Conservation (phyloP, 2,888 invertebrate species). For the Drosophila setosimentum region DNA sequence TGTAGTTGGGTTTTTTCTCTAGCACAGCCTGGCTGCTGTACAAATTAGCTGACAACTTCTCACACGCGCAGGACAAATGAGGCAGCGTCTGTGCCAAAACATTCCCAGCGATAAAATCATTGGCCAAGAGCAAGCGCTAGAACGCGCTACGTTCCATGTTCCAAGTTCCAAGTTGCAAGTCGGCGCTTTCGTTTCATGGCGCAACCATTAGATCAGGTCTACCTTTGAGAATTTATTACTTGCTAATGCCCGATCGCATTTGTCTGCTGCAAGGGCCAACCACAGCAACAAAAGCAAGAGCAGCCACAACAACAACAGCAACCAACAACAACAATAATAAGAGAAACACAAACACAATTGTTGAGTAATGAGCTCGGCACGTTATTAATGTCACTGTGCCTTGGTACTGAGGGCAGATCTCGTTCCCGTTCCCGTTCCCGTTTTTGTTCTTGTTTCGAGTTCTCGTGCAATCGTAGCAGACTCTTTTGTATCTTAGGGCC, state of each 20-base stretch:
- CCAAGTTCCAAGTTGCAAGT: conserved; percentile 8
- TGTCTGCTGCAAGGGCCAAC: conserved; percentile 58
- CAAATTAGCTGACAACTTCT: conserved; percentile 61
- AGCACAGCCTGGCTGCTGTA: conserved; percentile 8
- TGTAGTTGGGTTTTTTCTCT: conserved; percentile 7
- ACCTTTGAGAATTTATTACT: conserved; percentile 81
- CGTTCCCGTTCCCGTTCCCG: conserved; percentile 21
- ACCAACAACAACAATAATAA: conserved; percentile 2
- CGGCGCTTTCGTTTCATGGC: conserved; percentile 57
- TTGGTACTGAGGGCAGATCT: conserved; percentile 16
- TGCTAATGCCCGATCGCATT: conserved; percentile 80
- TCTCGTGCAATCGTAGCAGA: conserved; percentile 18
- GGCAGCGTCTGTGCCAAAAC: conserved; percentile 52
- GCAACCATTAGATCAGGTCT: conserved; percentile 57
- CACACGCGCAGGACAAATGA: conserved; percentile 63
- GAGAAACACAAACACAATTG: conserved; percentile 63
- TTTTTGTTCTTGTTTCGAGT: conserved; percentile 23
- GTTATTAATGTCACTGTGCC: conserved; percentile 76
- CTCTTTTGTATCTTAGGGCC: conserved; percentile 67
- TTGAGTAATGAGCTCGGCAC: conserved; percentile 80
- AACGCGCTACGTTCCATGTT: neutral
- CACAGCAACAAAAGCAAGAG: conserved; percentile 14
- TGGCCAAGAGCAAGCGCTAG: conserved; percentile 20
- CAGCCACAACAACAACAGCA: neutral
- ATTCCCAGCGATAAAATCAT: conserved; percentile 62